Evolutionary conservation across 2,888 invertebrate species (phyloP).

Genomic region (Folsomia candida): DNA sequence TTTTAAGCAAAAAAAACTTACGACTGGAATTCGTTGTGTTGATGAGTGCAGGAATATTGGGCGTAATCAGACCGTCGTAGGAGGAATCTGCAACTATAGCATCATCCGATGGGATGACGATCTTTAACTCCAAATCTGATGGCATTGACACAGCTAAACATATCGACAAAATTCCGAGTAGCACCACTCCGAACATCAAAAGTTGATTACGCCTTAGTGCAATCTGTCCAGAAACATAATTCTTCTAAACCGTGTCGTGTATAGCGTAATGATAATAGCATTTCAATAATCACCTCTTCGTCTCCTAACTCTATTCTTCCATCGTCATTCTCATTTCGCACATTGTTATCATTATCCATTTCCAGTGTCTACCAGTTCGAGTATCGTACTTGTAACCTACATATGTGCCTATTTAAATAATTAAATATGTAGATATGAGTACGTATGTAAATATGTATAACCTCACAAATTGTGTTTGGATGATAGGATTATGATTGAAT

Average conservation of each 20-base stretch:
- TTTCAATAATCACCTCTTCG: slow-evolving; percentile 9
- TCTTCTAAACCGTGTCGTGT: slow-evolving; percentile 9
- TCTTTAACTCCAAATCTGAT: slow-evolving; percentile 34
- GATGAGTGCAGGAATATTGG: too few species aligned
- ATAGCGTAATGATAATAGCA: slow-evolving; percentile 11
- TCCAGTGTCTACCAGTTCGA: too few species aligned
- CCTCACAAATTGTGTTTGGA: too few species aligned
- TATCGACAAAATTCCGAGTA: slow-evolving; percentile 37
- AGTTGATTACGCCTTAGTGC: slow-evolving; percentile 35
- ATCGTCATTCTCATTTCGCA: slow-evolving; percentile 2
- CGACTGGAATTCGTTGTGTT: too few species aligned
- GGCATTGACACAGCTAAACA: slow-evolving; percentile 41
- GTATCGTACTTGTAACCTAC: too few species aligned
- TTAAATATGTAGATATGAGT: too few species aligned
- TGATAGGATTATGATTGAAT: too few species aligned
- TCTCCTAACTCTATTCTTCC: not conserved
- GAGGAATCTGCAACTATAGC: too few species aligned
- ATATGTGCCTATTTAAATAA: too few species aligned
- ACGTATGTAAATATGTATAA: too few species aligned
- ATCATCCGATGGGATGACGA: slow-evolving; percentile 27
- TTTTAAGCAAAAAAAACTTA: too few species aligned
- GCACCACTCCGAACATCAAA: slow-evolving; percentile 36
- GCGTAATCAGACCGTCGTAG: too few species aligned
- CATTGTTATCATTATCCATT: not conserved
- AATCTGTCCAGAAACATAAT: slow-evolving; percentile 11